phyloP scores from a whole-genome alignment of 2,113 vertebrate species.

The Pachypanchax playfairii region DNA sequence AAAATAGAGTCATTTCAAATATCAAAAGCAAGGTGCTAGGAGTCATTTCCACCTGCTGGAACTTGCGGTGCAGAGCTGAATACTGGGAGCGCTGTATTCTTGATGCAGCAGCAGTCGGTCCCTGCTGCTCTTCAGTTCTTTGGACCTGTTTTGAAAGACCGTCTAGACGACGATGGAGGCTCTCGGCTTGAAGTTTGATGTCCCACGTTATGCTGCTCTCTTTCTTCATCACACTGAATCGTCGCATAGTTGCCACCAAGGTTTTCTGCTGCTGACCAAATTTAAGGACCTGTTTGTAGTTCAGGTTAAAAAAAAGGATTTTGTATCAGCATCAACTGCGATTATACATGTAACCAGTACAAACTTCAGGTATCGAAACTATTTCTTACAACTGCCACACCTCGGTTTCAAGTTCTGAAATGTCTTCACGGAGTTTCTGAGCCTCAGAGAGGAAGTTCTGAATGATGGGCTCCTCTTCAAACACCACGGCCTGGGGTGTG shows the following conservation, averaged over 20 bases:
- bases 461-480: conserved; percentile 88
- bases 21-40: background rate
- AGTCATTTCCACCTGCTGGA: conserved; percentile 74
- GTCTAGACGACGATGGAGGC: conserved; percentile 82
- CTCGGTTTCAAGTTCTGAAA: conserved; percentile 83
- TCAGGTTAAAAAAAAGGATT: background rate
- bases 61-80: conserved; percentile 79
- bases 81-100: conserved; percentile 88
- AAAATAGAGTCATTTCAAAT: background rate
- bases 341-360: no score
- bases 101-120: conserved; percentile 75
- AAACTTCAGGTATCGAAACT: no score
- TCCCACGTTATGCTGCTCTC: conserved; percentile 86
- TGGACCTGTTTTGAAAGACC: conserved; percentile 81
- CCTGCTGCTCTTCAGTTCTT: conserved; percentile 80
- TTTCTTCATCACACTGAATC: conserved; percentile 93
- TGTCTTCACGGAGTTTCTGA: conserved; percentile 85
- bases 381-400: conserved; percentile 63
- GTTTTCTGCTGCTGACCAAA: conserved; percentile 90
- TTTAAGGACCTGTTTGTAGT: conserved; percentile 66
- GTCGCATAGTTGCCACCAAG: conserved; percentile 88
- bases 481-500: conserved; percentile 87
- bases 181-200: conserved; percentile 89
- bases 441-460: conserved; percentile 86
- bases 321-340: no score